Evolutionary conservation across 2,113 vertebrate genomes (phyloP).

Genomic region (rabbit (Oryctolagus cuniculus)): mOryCun1.1 NC_091448.1:44916001-44916500

Average conservation of each 20-base stretch:
- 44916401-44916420: not conserved
- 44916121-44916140: conserved; percentile 40
- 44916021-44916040: conserved; percentile 43
- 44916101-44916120: not conserved
- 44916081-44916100: not conserved
- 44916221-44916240: conserved; percentile 47
- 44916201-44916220: not conserved
- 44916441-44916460: too few species aligned
- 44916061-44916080: conserved; percentile 24
- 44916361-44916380: conserved; percentile 21
- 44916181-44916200: not conserved
- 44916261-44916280: conserved; percentile 34
- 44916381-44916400: conserved; percentile 42
- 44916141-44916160: conserved; percentile 11
- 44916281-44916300: not conserved
- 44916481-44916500: too few species aligned
- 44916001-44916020: not conserved
- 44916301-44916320: not conserved
- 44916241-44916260: conserved; percentile 21
- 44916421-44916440: too few species aligned
- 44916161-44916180: not conserved
- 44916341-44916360: not conserved
- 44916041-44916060: not conserved
- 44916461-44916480: too few species aligned
- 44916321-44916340: conserved; percentile 35